These are phyloP conservation scores for Atethmia centrago DNA, from an alignment of 2,888 invertebrate species.

Conservation along the genomic window DNA sequence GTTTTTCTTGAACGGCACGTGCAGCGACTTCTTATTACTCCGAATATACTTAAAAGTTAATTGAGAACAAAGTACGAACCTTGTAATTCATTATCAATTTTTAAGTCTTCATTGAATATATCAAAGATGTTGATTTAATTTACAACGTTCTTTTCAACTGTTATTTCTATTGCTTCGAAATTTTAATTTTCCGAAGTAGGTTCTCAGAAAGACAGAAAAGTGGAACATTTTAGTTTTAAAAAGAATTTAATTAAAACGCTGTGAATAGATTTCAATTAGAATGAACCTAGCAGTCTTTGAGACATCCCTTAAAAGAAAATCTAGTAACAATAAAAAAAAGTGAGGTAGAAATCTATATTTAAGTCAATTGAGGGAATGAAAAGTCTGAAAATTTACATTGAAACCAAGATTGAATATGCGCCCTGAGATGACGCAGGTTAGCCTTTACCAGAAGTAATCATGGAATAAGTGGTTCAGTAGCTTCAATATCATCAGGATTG, in stretches of 20 bases:
- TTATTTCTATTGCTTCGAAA: constrained; percentile 53
- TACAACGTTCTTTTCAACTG: constrained; percentile 34
- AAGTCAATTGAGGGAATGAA: not conserved
- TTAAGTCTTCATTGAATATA: constrained; percentile 50
- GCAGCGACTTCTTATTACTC: constrained; percentile 26
- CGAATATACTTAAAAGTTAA: constrained; percentile 51
- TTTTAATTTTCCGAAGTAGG: constrained; percentile 46
- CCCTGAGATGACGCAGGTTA: not conserved
- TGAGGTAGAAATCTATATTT: not conserved
- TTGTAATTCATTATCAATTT: constrained; percentile 51
- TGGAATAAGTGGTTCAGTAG: not conserved
- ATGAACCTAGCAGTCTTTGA: constrained; percentile 31
- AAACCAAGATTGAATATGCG: constrained; percentile 11
- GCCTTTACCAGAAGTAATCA: not conserved
- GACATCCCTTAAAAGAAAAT: constrained; percentile 12
- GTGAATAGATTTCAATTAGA: constrained; percentile 25
- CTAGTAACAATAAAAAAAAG: constrained; percentile 12
- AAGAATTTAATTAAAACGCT: constrained; percentile 43
- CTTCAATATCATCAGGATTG: not conserved
- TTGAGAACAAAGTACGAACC: constrained; percentile 42
- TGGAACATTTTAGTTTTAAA: constrained; percentile 23
- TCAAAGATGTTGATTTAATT: constrained; percentile 54
- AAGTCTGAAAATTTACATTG: not conserved
- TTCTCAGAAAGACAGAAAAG: constrained; percentile 19
- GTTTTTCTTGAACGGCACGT: constrained; percentile 30